Evolutionary conservation across 2,888 invertebrate genomes (phyloP).

Genomic region (Noctua janthina): DNA sequence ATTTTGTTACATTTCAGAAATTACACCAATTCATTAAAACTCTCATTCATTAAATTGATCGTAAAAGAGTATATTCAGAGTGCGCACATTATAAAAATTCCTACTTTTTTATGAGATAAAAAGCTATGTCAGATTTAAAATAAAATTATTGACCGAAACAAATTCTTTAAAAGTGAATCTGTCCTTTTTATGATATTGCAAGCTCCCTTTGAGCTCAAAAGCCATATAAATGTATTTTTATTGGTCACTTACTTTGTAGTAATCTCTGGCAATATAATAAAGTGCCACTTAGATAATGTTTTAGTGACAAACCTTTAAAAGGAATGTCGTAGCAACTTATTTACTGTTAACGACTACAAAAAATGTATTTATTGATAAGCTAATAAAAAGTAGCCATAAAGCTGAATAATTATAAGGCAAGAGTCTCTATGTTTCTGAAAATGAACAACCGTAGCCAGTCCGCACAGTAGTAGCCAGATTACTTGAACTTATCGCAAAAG

Average conservation of each 20-base stretch:
- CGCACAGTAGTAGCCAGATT: not conserved
- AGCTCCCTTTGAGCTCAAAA: constrained; percentile 66
- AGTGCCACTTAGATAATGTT: constrained; percentile 69
- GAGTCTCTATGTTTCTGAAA: not conserved
- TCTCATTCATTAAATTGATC: not conserved
- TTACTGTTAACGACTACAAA: constrained; percentile 48
- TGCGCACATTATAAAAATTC: constrained; percentile 38
- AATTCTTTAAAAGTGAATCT: constrained; percentile 69
- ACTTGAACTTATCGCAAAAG: not conserved
- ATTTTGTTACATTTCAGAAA: constrained; percentile 2
- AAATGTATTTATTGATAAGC: constrained; percentile 17
- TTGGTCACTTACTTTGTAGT: constrained; percentile 72
- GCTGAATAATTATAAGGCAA: not conserved
- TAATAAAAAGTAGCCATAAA: constrained; percentile 25
- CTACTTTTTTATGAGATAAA: constrained; percentile 52
- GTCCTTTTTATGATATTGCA: constrained; percentile 69
- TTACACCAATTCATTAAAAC: not conserved
- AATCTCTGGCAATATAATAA: constrained; percentile 70
- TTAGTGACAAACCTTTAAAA: constrained; percentile 59
- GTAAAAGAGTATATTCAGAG: constrained; percentile 11
- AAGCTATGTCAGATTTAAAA: constrained; percentile 54
- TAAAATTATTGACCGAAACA: constrained; percentile 68
- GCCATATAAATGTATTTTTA: constrained; percentile 72
- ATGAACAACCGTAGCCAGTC: not conserved
- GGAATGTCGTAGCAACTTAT: constrained; percentile 53